Conservation (phyloP, 1,140 invertebrate species). For the Physella acuta region DNA sequence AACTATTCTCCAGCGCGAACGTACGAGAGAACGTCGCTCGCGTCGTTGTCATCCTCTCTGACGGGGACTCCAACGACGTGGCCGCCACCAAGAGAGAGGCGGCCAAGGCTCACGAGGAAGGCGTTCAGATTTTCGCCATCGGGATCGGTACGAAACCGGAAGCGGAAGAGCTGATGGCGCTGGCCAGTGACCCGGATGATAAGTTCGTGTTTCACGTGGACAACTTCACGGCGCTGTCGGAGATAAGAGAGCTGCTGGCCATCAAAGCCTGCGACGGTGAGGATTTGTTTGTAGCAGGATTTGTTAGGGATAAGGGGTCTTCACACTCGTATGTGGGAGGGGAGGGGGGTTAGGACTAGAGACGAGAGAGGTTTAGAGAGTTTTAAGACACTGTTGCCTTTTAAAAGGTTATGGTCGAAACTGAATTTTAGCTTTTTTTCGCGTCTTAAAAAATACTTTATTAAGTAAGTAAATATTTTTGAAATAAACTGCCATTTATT, state of each 20-base stretch:
- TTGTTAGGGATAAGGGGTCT: no score
- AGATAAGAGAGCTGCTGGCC: slow-evolving; percentile 29
- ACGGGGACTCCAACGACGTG: slow-evolving; percentile 39
- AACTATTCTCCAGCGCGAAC: slow-evolving; percentile 7
- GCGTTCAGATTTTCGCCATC: slow-evolving; percentile 41
- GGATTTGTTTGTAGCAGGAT: no score
- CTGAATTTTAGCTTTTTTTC: no score
- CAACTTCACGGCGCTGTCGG: slow-evolving; percentile 26
- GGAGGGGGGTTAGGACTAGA: no score
- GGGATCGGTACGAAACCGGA: slow-evolving; percentile 36
- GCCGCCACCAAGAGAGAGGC: slow-evolving; percentile 34
- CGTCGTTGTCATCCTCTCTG: slow-evolving; percentile 41
- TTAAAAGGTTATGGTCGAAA: no score
- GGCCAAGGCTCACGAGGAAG: slow-evolving; percentile 25
- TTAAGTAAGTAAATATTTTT: no score
- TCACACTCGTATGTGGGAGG: no score
- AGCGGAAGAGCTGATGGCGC: slow-evolving; percentile 29
- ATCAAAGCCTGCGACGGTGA: slow-evolving; percentile 24
- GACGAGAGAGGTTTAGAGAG: no score
- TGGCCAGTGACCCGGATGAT: slow-evolving; percentile 33
- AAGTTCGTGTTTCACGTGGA: slow-evolving; percentile 34
- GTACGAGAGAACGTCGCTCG: slow-evolving; percentile 31
- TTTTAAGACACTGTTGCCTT: no score
- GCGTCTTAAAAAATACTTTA: no score
- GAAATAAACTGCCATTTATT: no score